Evolutionary conservation across 2,797 vertebrate genomes (phyloP), one percentile per base, ranked within the genome.

Genomic region (Enoplosus armatus): DNA sequence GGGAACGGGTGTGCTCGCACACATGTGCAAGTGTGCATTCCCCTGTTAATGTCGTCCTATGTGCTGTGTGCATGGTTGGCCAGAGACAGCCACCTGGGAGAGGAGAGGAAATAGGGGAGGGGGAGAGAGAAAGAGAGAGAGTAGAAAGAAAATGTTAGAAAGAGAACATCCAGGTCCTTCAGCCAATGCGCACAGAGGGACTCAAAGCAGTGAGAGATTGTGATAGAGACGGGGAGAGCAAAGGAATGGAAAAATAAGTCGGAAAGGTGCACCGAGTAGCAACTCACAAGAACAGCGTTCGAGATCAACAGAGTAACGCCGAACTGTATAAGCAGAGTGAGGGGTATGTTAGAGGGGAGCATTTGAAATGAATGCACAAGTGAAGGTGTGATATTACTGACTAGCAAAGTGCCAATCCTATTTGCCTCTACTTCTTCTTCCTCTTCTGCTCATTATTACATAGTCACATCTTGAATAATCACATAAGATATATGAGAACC

Each of bases 1-100:
- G 82, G 81, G 72, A 79, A 47, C 11, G 29, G 56, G 26, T 60
- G 39, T 26, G 60, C 62, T 69, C 22, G 79, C 78, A 83, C 76
- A 83, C 77, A 59, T 77, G 72, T 54, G 61, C 43, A 29, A 48
- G 87, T 69, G 83, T 74, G 85, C 83, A 67, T 83, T 92, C 85
- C 85, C 83, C 75, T 84, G 89, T 84, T 93, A 90, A 91, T 85
- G 88, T 74, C 82, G 72, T 90, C 80, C 63, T 59, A 77, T 86
- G 87, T 83, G 81, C 77, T 71, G 69, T 69, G 80, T 82, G 90
- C 91, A 94, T 66, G 79, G 83, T 84, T 87, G 84, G 85, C 77
- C 82, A 75, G 74, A 92, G 89, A 88, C 64, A 64, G 87, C 61
- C 89, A 77, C 83, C 77, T 80, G 83, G 80, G 87, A 77, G 58